Percentiles rank a stretch among this genome's conserved stretches.
Conservation (phyloP, 2,113 vertebrate species). For the Pycnonotus jocosus region DNA sequence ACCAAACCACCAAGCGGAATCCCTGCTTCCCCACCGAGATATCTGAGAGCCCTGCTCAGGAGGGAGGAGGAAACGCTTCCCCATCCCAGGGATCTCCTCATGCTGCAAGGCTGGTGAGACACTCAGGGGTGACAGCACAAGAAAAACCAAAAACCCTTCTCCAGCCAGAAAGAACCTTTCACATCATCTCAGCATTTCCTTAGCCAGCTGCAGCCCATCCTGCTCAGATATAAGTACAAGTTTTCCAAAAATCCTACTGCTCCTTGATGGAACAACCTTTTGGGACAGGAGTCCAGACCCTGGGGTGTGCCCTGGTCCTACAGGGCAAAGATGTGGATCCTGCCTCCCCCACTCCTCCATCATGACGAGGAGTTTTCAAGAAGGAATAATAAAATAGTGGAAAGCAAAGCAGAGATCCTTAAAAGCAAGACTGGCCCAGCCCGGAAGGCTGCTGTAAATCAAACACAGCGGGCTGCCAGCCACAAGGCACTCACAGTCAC, state of each 20-base stretch:
- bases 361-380: rapidly evolving
- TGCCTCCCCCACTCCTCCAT: background rate
- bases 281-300: rapidly evolving
- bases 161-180: background rate
- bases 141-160: background rate
- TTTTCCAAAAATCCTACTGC: rapidly evolving
- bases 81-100: rapidly evolving
- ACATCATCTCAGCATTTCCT: background rate
- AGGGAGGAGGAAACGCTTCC: too few species aligned
- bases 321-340: rapidly evolving
- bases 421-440: background rate
- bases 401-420: background rate
- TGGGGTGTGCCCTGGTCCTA: rapidly evolving
- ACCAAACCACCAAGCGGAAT: background rate
- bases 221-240: background rate
- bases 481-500: rapidly evolving
- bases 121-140: background rate
- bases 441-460: background rate
- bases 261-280: background rate
- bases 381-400: rapidly evolving
- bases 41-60: rapidly evolving
- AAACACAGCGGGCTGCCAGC: background rate
- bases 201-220: background rate
- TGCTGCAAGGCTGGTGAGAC: background rate
- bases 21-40: rapidly evolving